These are phyloP conservation scores for Gracilinanus agilis DNA, from an alignment of 2,113 vertebrate genomes.

Conservation along the genomic window DNA sequence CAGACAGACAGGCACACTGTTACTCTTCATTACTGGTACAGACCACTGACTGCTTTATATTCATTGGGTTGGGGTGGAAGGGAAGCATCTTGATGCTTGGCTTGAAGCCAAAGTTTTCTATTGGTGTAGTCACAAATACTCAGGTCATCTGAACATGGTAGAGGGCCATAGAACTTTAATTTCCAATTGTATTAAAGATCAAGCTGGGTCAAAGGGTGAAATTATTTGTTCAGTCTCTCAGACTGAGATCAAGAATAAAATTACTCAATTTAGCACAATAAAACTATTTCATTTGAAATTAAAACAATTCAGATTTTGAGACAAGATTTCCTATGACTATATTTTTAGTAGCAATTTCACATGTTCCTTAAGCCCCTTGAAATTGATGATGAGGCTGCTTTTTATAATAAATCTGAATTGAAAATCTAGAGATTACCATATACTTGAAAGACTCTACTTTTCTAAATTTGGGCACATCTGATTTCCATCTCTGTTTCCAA, in stretches of 20 bases:
- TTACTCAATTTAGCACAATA: background rate
- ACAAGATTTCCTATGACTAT: background rate
- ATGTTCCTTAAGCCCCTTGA: background rate
- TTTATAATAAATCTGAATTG: background rate
- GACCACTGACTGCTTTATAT: background rate
- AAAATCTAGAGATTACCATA: background rate
- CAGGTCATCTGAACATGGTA: background rate
- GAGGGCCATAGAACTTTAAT: background rate
- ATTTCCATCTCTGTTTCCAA: background rate
- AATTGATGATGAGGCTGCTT: background rate
- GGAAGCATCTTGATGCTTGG: background rate
- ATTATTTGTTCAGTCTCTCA: background rate
- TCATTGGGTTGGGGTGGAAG: background rate
- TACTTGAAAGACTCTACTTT: background rate
- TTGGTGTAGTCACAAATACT: background rate
- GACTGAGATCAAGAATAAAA: background rate
- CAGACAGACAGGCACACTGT: background rate
- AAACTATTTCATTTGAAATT: background rate
- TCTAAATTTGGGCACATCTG: background rate
- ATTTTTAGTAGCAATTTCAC: background rate
- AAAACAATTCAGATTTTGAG: accelerated
- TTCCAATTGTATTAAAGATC: background rate
- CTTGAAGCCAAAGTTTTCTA: background rate
- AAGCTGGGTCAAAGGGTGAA: background rate
- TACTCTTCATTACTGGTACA: background rate